Conservation (phyloP, 2,888 invertebrate species). For the Callyntrura sp. region DNA sequence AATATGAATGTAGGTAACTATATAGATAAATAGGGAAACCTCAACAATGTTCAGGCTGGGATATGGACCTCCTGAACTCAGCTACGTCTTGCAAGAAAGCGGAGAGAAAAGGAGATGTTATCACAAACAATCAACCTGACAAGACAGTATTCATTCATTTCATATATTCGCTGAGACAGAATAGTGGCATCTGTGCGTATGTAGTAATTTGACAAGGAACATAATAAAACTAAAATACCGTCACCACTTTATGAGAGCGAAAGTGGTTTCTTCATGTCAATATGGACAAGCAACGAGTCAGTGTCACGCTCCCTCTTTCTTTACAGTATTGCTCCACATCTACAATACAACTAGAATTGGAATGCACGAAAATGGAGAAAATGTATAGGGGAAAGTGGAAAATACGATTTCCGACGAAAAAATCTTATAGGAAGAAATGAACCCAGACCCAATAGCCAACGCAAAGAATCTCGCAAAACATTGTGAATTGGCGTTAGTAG, state of each 20-base stretch:
- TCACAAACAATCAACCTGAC: no score
- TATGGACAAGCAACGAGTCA: background rate
- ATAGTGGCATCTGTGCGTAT: background rate
- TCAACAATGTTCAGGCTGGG: no score
- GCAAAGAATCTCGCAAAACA: no score
- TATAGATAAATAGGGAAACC: no score
- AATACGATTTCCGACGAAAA: constrained; percentile 47
- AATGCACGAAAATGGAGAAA: constrained; percentile 15
- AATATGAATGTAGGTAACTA: no score
- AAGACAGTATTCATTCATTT: no score
- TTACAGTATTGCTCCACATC: background rate
- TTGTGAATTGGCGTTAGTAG: no score
- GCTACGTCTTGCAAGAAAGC: no score
- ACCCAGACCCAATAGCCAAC: no score
- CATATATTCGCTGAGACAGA: background rate
- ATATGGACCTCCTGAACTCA: no score
- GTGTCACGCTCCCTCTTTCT: background rate
- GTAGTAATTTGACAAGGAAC: constrained; percentile 29
- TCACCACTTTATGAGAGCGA: background rate
- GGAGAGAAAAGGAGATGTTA: no score
- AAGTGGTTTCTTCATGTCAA: constrained; percentile 30
- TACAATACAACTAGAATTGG: background rate
- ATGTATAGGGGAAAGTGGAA: constrained; percentile 19
- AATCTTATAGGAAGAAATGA: background rate
- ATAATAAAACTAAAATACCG: background rate